A percentile compares a stretch with the other conserved stretches of the same genome.
phyloP scores from a whole-genome alignment of 2,888 invertebrate genomes.

The Hemithea aestivaria region DNA sequence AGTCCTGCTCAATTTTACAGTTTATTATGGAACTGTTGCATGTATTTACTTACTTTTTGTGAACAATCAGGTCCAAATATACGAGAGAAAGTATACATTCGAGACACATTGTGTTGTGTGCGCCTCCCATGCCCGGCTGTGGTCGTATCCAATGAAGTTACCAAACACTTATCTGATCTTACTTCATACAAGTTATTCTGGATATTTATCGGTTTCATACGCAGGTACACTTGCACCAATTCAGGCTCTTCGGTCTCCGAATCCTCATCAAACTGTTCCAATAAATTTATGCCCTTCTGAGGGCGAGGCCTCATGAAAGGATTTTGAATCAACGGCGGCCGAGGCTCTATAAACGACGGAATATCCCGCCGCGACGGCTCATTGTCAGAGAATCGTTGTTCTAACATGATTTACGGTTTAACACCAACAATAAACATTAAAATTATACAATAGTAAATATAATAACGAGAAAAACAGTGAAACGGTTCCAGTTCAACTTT shows the following conservation, averaged over 20 bases:
- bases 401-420: slow-evolving; percentile 31
- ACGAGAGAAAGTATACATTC: slow-evolving; percentile 68
- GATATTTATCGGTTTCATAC: slow-evolving; percentile 67
- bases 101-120: slow-evolving; percentile 68
- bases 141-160: slow-evolving; percentile 60
- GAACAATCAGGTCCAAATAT: slow-evolving; percentile 57
- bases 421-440: neutral
- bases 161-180: slow-evolving; percentile 54
- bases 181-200: slow-evolving; percentile 60
- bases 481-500: slow-evolving; percentile 1
- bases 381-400: slow-evolving; percentile 51
- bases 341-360: slow-evolving; percentile 71
- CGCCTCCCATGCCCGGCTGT: slow-evolving; percentile 60
- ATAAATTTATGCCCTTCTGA: slow-evolving; percentile 60
- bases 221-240: slow-evolving; percentile 73
- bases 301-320: slow-evolving; percentile 70
- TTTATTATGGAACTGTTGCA: too few relatives aligned
- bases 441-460: neutral
- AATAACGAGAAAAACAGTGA: slow-evolving; percentile 1
- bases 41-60: slow-evolving; percentile 61
- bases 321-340: slow-evolving; percentile 64
- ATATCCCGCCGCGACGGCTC: slow-evolving; percentile 53
- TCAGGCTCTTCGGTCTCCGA: slow-evolving; percentile 60
- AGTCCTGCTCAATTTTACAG: too few relatives aligned
- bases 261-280: slow-evolving; percentile 62